A percentile compares a stretch with the other conserved stretches of the same genome.
phyloP scores from a whole-genome alignment of 1,140 invertebrate species.

The Pogonomyrmex californicus region DNA sequence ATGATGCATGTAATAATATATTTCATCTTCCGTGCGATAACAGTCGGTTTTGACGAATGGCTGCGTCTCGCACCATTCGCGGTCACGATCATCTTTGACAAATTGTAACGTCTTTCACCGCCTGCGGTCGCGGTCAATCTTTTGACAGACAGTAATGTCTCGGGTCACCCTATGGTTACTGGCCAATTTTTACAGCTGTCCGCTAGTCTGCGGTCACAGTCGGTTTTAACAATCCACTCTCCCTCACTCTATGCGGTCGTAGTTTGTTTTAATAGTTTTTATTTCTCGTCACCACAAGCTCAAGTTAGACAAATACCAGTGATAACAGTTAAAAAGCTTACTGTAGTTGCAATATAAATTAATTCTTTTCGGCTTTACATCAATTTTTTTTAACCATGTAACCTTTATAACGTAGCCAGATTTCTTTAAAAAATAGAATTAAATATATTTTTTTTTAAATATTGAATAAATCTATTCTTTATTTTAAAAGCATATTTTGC shows the following conservation, averaged over 20 bases:
- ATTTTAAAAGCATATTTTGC: not conserved
- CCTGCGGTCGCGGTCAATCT: slow-evolving; percentile 47
- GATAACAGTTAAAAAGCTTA: slow-evolving; percentile 32
- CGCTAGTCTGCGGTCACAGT: slow-evolving; percentile 45
- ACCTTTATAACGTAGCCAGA: not conserved
- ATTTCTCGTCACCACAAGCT: not conserved
- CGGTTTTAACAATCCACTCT: slow-evolving; percentile 21
- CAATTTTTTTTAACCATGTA: not conserved
- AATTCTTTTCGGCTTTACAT: not conserved
- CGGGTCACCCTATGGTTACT: slow-evolving; percentile 38
- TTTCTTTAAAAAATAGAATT: not conserved
- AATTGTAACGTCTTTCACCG: slow-evolving; percentile 57
- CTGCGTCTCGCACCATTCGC: slow-evolving; percentile 24
- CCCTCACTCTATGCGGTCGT: slow-evolving; percentile 26
- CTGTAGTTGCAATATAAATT: not conserved
- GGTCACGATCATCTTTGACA: slow-evolving; percentile 55
- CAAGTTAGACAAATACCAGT: slow-evolving; percentile 39
- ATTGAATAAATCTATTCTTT: not conserved
- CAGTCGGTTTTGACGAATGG: slow-evolving; percentile 55
- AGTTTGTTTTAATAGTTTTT: slow-evolving; percentile 51
- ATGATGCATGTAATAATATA: slow-evolving; percentile 20
- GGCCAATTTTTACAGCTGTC: slow-evolving; percentile 60
- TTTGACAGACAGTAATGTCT: slow-evolving; percentile 58
- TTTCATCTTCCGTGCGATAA: slow-evolving; percentile 1
- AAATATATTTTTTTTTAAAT: not conserved